Conservation (phyloP, 2,888 invertebrate genomes). For the Ectemnius cavifrons region DNA sequence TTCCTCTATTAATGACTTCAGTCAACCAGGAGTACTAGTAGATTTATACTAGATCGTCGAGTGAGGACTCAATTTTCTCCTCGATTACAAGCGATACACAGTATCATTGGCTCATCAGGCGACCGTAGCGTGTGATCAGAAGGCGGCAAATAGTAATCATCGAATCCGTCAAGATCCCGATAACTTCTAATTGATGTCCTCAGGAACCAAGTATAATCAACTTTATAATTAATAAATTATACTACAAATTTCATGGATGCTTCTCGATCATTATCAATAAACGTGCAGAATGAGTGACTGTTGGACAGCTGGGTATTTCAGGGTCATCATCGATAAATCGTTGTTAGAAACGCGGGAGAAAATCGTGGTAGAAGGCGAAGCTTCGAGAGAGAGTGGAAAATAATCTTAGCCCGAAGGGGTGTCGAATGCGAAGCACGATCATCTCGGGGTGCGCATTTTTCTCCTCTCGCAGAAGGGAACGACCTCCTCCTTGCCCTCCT, state of each 20-base stretch:
- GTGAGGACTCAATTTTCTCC: slow-evolving; percentile 61
- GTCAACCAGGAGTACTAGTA: slow-evolving; percentile 47
- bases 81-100: slow-evolving; percentile 61
- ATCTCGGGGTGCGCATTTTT: slow-evolving; percentile 31
- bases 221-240: too few relatives aligned
- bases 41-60: too few relatives aligned
- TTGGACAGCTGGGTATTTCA: background rate
- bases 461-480: slow-evolving; percentile 23
- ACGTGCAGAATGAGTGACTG: background rate
- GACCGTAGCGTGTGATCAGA: slow-evolving; percentile 53
- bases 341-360: slow-evolving; percentile 15
- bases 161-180: slow-evolving; percentile 53
- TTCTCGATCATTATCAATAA: slow-evolving; percentile 7
- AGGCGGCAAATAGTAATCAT: slow-evolving; percentile 47
- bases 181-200: slow-evolving; percentile 43
- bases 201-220: slow-evolving; percentile 10
- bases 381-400: slow-evolving; percentile 33
- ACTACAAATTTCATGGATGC: background rate
- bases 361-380: slow-evolving; percentile 6
- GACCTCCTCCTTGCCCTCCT: slow-evolving; percentile 40
- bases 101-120: slow-evolving; percentile 34
- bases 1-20: slow-evolving; percentile 64
- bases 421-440: slow-evolving; percentile 13
- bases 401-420: slow-evolving; percentile 53
- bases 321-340: background rate